These are phyloP conservation scores for Lycia hirtaria DNA, from an alignment of 2,888 invertebrate genomes.

Conservation along the genomic window DNA sequence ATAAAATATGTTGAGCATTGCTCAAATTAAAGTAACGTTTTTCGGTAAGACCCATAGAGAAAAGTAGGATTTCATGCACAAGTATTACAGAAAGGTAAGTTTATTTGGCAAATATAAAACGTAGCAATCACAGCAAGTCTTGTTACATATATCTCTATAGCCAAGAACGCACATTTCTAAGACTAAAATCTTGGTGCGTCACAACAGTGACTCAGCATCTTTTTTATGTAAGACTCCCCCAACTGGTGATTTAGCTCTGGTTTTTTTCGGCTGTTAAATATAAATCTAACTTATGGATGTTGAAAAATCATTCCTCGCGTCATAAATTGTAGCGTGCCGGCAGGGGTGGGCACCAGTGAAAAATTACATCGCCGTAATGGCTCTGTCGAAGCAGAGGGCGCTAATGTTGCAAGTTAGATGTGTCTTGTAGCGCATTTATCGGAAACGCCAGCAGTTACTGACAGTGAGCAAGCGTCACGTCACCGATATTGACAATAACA, in stretches of 20 bases:
- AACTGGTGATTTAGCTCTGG: constrained; percentile 61
- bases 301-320: constrained; percentile 80
- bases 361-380: constrained; percentile 78
- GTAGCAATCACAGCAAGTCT: constrained; percentile 10
- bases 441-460: constrained; percentile 52
- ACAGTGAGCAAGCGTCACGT: constrained; percentile 53
- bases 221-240: constrained; percentile 52
- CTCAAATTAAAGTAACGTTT: too few relatives aligned
- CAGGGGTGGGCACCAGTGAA: constrained; percentile 77
- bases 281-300: constrained; percentile 78
- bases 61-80: too few relatives aligned
- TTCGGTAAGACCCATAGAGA: too few relatives aligned
- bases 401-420: constrained; percentile 79
- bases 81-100: background rate
- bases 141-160: constrained; percentile 12
- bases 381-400: constrained; percentile 74
- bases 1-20: too few relatives aligned
- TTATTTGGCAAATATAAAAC: background rate
- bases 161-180: constrained; percentile 22
- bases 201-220: constrained; percentile 57
- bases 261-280: constrained; percentile 72
- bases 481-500: constrained; percentile 46
- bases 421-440: constrained; percentile 76
- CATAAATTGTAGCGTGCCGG: constrained; percentile 74
- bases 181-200: constrained; percentile 34